phyloP scores from a whole-genome alignment of 2,797 vertebrate species.

The Manis javanica region DNA sequence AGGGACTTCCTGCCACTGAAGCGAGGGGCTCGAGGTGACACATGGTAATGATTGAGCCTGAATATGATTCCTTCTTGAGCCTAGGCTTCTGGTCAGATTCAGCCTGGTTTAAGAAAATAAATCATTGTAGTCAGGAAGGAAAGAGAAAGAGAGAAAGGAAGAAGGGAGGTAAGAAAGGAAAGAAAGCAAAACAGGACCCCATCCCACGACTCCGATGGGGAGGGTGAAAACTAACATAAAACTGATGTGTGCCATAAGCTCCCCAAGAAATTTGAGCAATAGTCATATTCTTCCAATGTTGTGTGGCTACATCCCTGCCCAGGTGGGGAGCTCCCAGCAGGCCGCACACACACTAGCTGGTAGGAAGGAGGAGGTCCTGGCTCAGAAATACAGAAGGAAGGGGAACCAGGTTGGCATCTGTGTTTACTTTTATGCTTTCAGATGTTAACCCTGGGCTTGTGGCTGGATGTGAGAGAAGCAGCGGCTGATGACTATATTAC shows the following conservation, averaged over 20 bases:
- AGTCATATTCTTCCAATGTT: not conserved
- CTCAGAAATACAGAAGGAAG: not conserved
- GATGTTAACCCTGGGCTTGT: rapidly evolving
- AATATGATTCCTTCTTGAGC: not conserved
- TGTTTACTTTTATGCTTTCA: not conserved
- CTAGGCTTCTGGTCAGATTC: not conserved
- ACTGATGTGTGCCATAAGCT: not conserved
- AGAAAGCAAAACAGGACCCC: not conserved
- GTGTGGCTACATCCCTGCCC: not conserved
- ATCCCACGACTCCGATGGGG: not conserved
- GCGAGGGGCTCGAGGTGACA: not conserved
- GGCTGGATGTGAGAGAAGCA: not conserved
- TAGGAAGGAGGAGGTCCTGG: too few relatives aligned
- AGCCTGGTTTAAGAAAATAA: slow-evolving; percentile 5
- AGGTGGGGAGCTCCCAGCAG: rapidly evolving
- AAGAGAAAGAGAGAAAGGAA: not conserved
- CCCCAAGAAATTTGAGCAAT: not conserved
- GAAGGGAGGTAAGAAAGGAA: not conserved
- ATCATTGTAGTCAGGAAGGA: not conserved
- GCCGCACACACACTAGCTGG: too few relatives aligned
- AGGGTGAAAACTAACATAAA: not conserved
- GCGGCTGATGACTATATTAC: too few relatives aligned
- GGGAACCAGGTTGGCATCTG: not conserved
- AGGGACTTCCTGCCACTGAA: not conserved
- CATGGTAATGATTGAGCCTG: not conserved